phyloP scores from a whole-genome alignment of 2,797 vertebrate genomes.

The Martes flavigula region DNA sequence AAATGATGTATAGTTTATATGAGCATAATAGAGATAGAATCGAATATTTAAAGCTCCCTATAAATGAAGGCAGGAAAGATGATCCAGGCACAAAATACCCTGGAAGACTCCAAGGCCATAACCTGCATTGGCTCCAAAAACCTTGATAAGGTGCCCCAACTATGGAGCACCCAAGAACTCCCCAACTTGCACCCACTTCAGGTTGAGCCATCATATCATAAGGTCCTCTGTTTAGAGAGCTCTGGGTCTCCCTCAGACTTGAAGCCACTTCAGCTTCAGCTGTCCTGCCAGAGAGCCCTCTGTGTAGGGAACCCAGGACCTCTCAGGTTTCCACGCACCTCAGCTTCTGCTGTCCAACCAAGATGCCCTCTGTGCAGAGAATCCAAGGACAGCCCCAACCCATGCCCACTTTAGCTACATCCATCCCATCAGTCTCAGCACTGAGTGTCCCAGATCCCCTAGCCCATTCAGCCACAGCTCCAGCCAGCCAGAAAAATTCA shows the following conservation, averaged over 20 bases:
- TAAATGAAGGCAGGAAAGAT: neutral
- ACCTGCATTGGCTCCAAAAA: neutral
- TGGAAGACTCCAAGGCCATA: neutral
- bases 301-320: neutral
- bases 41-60: neutral
- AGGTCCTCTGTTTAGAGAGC: neutral
- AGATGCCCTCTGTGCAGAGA: neutral
- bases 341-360: neutral
- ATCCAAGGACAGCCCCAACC: neutral
- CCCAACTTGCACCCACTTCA: neutral
- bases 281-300: neutral
- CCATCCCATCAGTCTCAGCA: neutral
- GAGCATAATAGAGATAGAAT: neutral
- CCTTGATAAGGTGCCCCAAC: neutral
- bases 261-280: neutral
- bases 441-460: neutral
- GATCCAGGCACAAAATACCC: neutral
- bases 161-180: neutral
- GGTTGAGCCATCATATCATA: neutral
- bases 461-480: neutral
- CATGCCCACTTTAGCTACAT: neutral
- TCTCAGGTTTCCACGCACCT: neutral
- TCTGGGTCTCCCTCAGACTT: neutral
- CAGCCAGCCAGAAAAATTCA: neutral
- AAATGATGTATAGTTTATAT: neutral